Percentiles rank a stretch among this genome's conserved stretches.
phyloP scores from a whole-genome alignment of 30 jellyfish, hydroid and myxozoan genomes.

The Chrysaora quinquecirrha region DNA sequence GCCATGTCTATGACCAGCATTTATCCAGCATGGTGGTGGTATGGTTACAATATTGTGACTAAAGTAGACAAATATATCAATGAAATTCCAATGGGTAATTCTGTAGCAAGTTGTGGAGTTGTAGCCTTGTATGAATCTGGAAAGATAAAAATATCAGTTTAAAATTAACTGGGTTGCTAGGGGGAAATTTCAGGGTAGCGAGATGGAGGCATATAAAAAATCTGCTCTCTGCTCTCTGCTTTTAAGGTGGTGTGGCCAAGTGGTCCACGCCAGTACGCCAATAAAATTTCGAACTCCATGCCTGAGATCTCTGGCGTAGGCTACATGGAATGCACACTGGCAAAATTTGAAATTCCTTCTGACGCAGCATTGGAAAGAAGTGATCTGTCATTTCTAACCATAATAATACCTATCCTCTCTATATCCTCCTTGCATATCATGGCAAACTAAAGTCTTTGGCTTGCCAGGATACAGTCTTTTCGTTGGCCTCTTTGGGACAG shows the following conservation, averaged over 20 bases:
- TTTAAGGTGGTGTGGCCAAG: no score
- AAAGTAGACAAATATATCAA: slow-evolving; percentile 94
- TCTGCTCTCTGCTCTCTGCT: no score
- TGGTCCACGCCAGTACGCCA: no score
- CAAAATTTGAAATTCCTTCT: no score
- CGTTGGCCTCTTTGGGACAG: slow-evolving; percentile 20
- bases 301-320: no score
- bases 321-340: no score
- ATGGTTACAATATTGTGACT: slow-evolving; percentile 92
- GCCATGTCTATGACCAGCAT: slow-evolving; percentile 90
- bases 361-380: no score
- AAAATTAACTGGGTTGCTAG: no score
- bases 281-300: no score
- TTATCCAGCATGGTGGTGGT: slow-evolving; percentile 97
- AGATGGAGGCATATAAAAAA: no score
- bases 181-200: no score
- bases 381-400: no score
- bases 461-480: slow-evolving; percentile 13
- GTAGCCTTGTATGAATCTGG: slow-evolving; percentile 87
- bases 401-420: slow-evolving; percentile 94
- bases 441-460: slow-evolving; percentile 92
- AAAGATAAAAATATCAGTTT: background rate
- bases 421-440: slow-evolving; percentile 97
- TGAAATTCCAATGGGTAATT: slow-evolving; percentile 76
- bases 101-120: slow-evolving; percentile 77